Percentiles rank a stretch among this genome's conserved stretches.
These are phyloP conservation scores for Mongoloraphidia duomilia DNA, from an alignment of 2,888 invertebrate genomes.

Conservation along the genomic window DNA sequence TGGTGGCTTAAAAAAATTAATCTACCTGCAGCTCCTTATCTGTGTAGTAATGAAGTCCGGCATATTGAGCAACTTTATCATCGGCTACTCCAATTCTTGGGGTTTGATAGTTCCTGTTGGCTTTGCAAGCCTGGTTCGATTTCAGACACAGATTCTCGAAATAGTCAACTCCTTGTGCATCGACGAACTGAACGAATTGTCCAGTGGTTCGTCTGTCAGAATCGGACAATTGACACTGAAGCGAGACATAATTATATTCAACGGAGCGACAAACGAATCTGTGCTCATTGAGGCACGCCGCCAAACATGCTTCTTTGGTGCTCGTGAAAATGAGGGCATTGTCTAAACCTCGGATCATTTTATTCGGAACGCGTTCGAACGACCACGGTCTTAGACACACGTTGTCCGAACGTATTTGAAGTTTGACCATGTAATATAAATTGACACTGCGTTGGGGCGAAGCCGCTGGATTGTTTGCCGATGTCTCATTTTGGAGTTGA, in stretches of 20 bases:
- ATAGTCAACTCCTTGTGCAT: conserved; percentile 72
- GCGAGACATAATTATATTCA: conserved; percentile 85
- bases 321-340: conserved; percentile 87
- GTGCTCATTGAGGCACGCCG: conserved; percentile 86
- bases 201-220: conserved; percentile 78
- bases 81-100: conserved; percentile 82
- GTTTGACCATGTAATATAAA: conserved; percentile 90
- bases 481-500: conserved; percentile 82
- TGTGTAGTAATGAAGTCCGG: conserved; percentile 80
- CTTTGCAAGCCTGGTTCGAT: conserved; percentile 77
- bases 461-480: conserved; percentile 77
- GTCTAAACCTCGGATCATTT: conserved; percentile 78
- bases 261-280: conserved; percentile 84
- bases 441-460: conserved; percentile 72
- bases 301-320: conserved; percentile 85
- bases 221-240: conserved; percentile 83
- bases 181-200: conserved; percentile 78
- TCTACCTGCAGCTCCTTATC: conserved; percentile 78
- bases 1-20: too few relatives aligned
- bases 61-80: conserved; percentile 84
- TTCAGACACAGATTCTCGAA: conserved; percentile 85
- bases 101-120: conserved; percentile 60
- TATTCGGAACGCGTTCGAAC: conserved; percentile 86
- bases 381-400: conserved; percentile 86
- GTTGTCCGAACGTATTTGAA: conserved; percentile 80